These are phyloP conservation scores for Danio albolineatus DNA, from an alignment of 2,797 vertebrate genomes.

Conservation along the genomic window DNA sequence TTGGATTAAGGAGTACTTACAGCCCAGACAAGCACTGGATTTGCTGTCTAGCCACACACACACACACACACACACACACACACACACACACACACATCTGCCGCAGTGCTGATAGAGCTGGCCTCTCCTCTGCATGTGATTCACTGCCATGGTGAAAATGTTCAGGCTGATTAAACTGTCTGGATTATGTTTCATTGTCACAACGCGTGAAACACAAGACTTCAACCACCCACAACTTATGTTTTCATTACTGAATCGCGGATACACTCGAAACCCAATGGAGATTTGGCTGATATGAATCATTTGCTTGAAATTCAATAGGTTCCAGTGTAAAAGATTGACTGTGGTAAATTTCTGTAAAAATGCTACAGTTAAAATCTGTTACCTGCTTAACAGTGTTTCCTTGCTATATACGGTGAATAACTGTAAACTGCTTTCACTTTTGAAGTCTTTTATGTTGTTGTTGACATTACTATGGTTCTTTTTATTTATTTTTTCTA, in stretches of 20 bases:
- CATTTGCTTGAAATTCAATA: slow-evolving; percentile 27
- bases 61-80: neutral
- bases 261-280: neutral
- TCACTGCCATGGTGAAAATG: slow-evolving; percentile 53
- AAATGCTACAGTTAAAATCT: too few relatives aligned
- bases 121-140: slow-evolving; percentile 36
- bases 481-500: too few relatives aligned
- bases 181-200: slow-evolving; percentile 28
- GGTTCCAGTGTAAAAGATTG: neutral
- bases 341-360: too few relatives aligned
- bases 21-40: slow-evolving; percentile 63
- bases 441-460: too few relatives aligned
- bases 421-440: too few relatives aligned
- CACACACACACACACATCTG: slow-evolving; percentile 20
- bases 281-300: neutral
- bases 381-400: too few relatives aligned
- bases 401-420: too few relatives aligned
- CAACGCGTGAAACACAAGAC: slow-evolving; percentile 11
- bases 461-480: too few relatives aligned
- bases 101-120: slow-evolving; percentile 59
- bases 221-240: neutral
- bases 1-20: slow-evolving; percentile 65
- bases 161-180: slow-evolving; percentile 31
- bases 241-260: slow-evolving; percentile 25
- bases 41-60: slow-evolving; percentile 59